These are phyloP conservation scores for Emmelina monodactyla DNA, from an alignment of 2,888 invertebrate genomes.

Conservation along the genomic window DNA sequence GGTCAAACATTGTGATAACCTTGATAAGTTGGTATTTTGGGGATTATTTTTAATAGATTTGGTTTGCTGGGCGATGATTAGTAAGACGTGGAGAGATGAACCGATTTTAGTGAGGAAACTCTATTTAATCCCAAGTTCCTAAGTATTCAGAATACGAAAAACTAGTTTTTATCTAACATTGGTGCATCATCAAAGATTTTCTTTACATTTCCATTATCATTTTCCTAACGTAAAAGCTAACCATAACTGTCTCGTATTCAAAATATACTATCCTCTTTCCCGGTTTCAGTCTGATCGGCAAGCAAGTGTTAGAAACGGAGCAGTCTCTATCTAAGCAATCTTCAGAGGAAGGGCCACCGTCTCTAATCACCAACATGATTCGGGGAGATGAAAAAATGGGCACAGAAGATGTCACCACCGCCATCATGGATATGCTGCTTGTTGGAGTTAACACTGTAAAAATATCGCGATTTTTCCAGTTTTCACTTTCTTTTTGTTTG, in stretches of 20 bases:
- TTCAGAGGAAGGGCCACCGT: slow-evolving; percentile 23
- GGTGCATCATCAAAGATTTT: too few relatives aligned
- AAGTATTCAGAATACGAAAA: too few relatives aligned
- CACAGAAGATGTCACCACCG: slow-evolving; percentile 68
- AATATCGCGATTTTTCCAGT: too few relatives aligned
- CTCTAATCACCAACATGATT: slow-evolving; percentile 65
- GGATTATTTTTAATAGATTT: too few relatives aligned
- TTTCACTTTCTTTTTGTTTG: too few relatives aligned
- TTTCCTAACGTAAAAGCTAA: too few relatives aligned
- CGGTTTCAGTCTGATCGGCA: slow-evolving; percentile 62
- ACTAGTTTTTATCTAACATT: too few relatives aligned
- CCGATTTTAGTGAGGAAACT: not conserved
- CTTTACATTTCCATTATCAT: too few relatives aligned
- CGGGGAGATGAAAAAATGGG: slow-evolving; percentile 59
- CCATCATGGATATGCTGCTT: slow-evolving; percentile 71
- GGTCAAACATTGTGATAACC: slow-evolving; percentile 66
- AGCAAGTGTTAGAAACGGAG: slow-evolving; percentile 61
- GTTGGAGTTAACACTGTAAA: slow-evolving; percentile 71
- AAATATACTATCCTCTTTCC: too few relatives aligned
- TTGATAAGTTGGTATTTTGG: slow-evolving; percentile 58
- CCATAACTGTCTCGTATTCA: too few relatives aligned
- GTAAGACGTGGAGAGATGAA: too few relatives aligned
- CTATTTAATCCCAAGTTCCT: not conserved
- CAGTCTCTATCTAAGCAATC: slow-evolving; percentile 29
- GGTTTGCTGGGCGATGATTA: too few relatives aligned